A percentile compares a stretch with the other conserved stretches of the same genome.
Evolutionary conservation across 37 sponge, comb jelly and placozoan genomes (phyloP).

Genomic region (Geodia barretti): DNA sequence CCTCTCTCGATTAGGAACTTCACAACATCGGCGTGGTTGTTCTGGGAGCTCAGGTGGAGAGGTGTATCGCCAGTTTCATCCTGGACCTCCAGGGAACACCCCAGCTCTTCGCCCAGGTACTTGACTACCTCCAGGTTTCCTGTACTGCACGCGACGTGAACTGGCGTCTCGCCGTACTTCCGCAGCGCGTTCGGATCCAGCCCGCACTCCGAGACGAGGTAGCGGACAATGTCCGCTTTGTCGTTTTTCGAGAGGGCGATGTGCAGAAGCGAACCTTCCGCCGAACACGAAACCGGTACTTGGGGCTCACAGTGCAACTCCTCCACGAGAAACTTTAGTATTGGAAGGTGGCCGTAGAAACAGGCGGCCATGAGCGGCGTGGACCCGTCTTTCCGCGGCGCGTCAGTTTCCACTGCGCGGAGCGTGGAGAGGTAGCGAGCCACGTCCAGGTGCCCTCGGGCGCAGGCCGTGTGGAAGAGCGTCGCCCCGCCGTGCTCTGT

Average conservation of each 20-base stretch:
- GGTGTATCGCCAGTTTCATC: slow-evolving; percentile 13
- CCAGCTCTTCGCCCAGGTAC: slow-evolving; percentile 28
- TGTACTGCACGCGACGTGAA: slow-evolving; percentile 40
- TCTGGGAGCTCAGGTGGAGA: slow-evolving; percentile 36
- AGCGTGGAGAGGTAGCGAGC: slow-evolving; percentile 11
- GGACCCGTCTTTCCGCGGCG: slow-evolving; percentile 8
- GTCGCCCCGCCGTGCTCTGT: slow-evolving; percentile 23
- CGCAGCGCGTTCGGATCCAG: slow-evolving; percentile 2
- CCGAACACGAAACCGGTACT: neutral
- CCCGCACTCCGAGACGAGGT: slow-evolving; percentile 10
- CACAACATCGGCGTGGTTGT: slow-evolving; percentile 27
- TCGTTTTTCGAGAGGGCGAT: neutral
- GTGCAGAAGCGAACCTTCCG: slow-evolving; percentile 25
- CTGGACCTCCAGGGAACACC: neutral
- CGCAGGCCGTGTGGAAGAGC: slow-evolving; percentile 36
- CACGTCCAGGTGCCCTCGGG: slow-evolving; percentile 31
- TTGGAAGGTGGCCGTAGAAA: slow-evolving; percentile 25
- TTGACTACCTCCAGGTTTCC: slow-evolving; percentile 34
- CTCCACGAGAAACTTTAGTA: neutral
- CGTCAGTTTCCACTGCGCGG: slow-evolving; percentile 1
- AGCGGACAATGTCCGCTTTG: slow-evolving; percentile 28
- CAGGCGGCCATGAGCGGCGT: slow-evolving; percentile 50
- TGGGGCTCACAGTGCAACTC: slow-evolving; percentile 22
- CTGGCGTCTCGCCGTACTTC: slow-evolving; percentile 31
- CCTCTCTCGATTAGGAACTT: slow-evolving; percentile 10